A percentile compares a stretch with the other conserved stretches of the same genome.
Evolutionary conservation across 64 coral and sea anemone genomes (phyloP).

Genomic region (Montipora efflorescens): DNA sequence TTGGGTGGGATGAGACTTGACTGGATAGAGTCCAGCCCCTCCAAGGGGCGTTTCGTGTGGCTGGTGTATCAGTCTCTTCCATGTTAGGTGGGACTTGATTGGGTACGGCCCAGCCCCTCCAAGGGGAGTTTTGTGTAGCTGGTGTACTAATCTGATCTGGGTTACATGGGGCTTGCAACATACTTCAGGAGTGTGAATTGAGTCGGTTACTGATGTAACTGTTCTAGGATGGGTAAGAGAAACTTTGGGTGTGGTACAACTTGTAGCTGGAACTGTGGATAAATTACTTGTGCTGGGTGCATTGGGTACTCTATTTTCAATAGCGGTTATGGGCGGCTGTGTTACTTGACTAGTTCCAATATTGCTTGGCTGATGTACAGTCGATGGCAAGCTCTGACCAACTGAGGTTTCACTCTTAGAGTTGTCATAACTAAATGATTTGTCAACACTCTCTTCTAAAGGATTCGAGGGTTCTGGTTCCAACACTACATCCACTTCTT

Average conservation of each 20-base stretch:
- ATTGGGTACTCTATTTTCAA: constrained; percentile 9
- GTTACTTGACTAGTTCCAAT: constrained; percentile 27
- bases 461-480: constrained; percentile 15
- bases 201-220: constrained; percentile 37
- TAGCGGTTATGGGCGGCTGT: constrained; percentile 15
- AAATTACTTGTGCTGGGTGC: constrained; percentile 9
- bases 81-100: background rate
- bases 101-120: constrained; percentile 53
- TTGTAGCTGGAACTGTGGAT: constrained; percentile 21
- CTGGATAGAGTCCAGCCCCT: constrained; percentile 43
- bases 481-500: constrained; percentile 27
- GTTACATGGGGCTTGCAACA: constrained; percentile 25
- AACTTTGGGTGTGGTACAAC: constrained; percentile 43
- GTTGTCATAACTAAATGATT: constrained; percentile 5
- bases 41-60: constrained; percentile 36
- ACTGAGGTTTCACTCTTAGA: constrained; percentile 17
- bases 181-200: constrained; percentile 32
- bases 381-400: background rate
- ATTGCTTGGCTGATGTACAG: constrained; percentile 10
- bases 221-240: constrained; percentile 24
- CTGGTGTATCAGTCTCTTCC: background rate
- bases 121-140: constrained; percentile 33
- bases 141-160: background rate
- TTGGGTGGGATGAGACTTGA: background rate
- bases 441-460: constrained; percentile 37